Percentiles rank a stretch among this genome's conserved stretches.
phyloP scores from a whole-genome alignment of 2,888 invertebrate species.

The Euphydryas editha region DNA sequence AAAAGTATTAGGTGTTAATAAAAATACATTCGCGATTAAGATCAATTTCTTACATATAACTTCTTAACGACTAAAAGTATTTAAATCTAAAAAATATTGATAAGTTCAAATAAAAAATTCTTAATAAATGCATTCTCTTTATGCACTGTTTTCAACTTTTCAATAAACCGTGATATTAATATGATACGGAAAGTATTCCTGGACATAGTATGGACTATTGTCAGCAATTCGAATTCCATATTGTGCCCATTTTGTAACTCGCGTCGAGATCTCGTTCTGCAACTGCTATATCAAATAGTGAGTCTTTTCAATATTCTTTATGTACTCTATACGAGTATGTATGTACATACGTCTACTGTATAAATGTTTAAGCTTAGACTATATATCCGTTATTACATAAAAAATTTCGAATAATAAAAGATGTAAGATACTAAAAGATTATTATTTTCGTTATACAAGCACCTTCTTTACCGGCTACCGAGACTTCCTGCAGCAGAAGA shows the following conservation, averaged over 20 bases:
- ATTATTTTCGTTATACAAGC: too few relatives aligned
- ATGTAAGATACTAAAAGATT: background rate
- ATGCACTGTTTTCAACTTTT: slow-evolving; percentile 17
- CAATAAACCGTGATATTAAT: slow-evolving; percentile 23
- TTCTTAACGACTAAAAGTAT: too few relatives aligned
- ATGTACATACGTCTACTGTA: background rate
- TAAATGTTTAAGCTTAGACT: slow-evolving; percentile 9
- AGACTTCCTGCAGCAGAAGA: too few relatives aligned
- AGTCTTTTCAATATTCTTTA: slow-evolving; percentile 30
- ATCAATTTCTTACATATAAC: too few relatives aligned
- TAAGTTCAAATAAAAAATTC: too few relatives aligned
- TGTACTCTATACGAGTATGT: background rate
- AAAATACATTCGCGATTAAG: too few relatives aligned
- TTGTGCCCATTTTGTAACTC: slow-evolving; percentile 27
- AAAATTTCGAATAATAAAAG: background rate
- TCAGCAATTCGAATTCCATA: slow-evolving; percentile 31
- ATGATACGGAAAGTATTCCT: slow-evolving; percentile 17
- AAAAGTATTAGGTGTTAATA: too few relatives aligned
- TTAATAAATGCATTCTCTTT: too few relatives aligned
- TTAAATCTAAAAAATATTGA: too few relatives aligned
- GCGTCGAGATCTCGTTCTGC: slow-evolving; percentile 23
- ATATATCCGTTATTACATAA: background rate
- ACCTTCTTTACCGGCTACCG: too few relatives aligned
- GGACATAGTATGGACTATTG: slow-evolving; percentile 19
- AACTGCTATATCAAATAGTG: slow-evolving; percentile 22